Base-by-base conservation (phyloP, 1,140 invertebrate species). In the Holcopasites calliopsidis region DNA sequence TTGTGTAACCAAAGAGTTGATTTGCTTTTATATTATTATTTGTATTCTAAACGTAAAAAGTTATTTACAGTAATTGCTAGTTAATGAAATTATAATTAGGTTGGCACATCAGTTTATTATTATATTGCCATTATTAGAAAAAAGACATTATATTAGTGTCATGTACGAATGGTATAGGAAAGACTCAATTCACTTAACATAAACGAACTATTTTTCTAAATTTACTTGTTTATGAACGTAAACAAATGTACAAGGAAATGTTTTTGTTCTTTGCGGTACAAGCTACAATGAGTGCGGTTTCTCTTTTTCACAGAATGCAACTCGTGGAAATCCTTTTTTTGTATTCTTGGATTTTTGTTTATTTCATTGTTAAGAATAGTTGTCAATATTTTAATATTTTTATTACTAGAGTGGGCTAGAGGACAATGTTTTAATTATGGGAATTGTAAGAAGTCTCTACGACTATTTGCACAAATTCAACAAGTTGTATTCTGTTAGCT, bases 1-100 rank as follows among this genome's bases (percentile, higher is more conserved):
- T 78, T 57, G 70, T 78, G 70, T 74, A 78, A 74, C 77, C 77
- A 79, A 79, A 79, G 77, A 79, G 55, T 76, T 61, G 44, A 77
- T 16, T 64, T 72, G 47, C 42, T 77, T 77, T 77, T 73, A 42
- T 76, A 69, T 33, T 66, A 57, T 18, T 57, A 21, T 23, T 57
- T 49, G 31, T 58, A 68, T 58, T 68, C 11, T 28, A 61, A 62
- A 54, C 50, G 58, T 31, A 69, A 42, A 71, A 71, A 35, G 21
- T 11, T 23, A 66, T 66, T 7, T 23, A 68, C 57, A 76, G 50
- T 55, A 74, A 74, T 57, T 16, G 23, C 50, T 74, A 74, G 21
- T 65, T 66, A 74, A 57, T 55, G 47, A 73, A 74, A 47, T 57
- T 74, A 21, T 66, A 73, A 55, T 38, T 73, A 73, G 28, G 28